phyloP scores from a whole-genome alignment of 2,113 vertebrate species.

The Empidonax alnorum region DNA sequence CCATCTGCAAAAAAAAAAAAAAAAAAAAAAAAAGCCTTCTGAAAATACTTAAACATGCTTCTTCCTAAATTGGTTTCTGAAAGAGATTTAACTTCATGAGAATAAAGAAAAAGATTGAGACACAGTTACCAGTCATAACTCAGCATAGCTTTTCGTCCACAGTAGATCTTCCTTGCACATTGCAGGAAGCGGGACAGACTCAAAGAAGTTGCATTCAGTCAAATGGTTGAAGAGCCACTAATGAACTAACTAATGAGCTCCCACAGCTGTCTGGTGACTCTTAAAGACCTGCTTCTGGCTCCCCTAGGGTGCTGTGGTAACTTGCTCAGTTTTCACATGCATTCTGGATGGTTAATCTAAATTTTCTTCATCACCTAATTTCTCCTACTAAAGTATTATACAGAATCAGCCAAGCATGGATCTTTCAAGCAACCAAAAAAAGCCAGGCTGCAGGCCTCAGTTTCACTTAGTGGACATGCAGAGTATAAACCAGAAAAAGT shows the following conservation, averaged over 20 bases:
- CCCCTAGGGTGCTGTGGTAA: neutral
- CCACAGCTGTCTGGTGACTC: neutral
- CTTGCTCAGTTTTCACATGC: neutral
- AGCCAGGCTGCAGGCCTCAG: neutral
- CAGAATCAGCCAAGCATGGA: neutral
- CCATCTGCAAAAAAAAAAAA: constrained; percentile 82
- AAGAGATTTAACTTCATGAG: neutral
- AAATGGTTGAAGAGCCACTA: neutral
- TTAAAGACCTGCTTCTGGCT: neutral
- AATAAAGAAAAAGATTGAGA: neutral
- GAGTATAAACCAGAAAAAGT: neutral
- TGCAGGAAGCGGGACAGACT: neutral
- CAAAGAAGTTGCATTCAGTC: neutral
- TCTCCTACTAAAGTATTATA: neutral
- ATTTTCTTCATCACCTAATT: neutral
- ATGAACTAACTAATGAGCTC: neutral
- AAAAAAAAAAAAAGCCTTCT: neutral
- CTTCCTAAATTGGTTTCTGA: neutral
- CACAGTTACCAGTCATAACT: neutral
- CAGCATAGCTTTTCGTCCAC: neutral
- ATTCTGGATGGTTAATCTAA: neutral
- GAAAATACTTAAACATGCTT: neutral
- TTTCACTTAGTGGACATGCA: neutral
- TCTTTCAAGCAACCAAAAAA: neutral
- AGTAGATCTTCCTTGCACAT: neutral